Conservation (phyloP, 2,113 vertebrate genomes). For the Parus major region DNA sequence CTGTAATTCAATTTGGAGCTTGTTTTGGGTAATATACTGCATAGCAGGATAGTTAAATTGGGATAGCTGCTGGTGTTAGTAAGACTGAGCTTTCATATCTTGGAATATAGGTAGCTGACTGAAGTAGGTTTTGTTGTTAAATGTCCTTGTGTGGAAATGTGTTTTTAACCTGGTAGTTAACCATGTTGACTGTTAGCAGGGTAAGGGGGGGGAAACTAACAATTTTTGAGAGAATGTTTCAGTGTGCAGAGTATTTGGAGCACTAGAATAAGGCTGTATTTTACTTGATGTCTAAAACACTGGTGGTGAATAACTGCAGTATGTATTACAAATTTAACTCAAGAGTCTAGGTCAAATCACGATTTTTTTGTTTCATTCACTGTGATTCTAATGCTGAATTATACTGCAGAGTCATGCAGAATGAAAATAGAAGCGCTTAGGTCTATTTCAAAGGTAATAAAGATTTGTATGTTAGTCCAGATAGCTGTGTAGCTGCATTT, state of each 20-base stretch:
- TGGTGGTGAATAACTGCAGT: background rate
- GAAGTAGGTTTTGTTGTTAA: background rate
- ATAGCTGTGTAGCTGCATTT: background rate
- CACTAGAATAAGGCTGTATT: background rate
- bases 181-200: background rate
- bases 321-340: background rate
- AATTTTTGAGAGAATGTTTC: accelerated
- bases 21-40: background rate
- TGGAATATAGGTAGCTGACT: background rate
- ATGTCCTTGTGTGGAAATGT: background rate
- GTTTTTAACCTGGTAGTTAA: background rate
- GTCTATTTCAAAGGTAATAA: background rate
- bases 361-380: background rate
- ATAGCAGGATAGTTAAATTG: background rate
- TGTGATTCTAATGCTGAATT: background rate
- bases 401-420: conserved; percentile 11
- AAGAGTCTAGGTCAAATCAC: background rate
- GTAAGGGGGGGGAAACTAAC: background rate
- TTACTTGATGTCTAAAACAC: background rate
- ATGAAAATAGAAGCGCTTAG: background rate
- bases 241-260: background rate
- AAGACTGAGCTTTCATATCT: background rate
- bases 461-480: background rate
- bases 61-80: background rate
- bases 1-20: conserved; percentile 4